These are phyloP conservation scores for Pseudopleuronectes americanus DNA, from an alignment of 2,797 vertebrate species.

Conservation along the genomic window DNA sequence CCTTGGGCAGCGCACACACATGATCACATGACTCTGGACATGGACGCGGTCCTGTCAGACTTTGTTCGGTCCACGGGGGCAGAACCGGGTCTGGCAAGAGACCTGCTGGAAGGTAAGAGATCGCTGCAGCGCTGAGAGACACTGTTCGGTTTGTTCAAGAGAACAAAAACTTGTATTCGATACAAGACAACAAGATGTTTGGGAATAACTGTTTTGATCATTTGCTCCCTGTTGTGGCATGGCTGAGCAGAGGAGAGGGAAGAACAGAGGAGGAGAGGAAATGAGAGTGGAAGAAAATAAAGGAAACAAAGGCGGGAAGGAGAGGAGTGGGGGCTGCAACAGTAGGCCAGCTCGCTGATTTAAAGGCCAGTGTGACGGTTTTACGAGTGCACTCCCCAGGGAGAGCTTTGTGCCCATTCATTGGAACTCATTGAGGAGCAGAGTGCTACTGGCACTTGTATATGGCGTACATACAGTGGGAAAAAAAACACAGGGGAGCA, in stretches of 20 bases:
- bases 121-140: not conserved
- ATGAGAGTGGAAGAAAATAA: conserved; percentile 34
- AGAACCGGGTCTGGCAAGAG: conserved; percentile 99
- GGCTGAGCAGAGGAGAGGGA: conserved; percentile 29
- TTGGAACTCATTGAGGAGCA: conserved; percentile 77
- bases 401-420: conserved; percentile 79
- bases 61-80: conserved; percentile 99
- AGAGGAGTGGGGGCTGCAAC: conserved; percentile 40
- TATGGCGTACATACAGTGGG: conserved; percentile 50
- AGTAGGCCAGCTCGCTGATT: conserved; percentile 70
- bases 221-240: conserved; percentile 18
- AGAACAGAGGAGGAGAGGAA: conserved; percentile 38
- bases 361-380: conserved; percentile 74
- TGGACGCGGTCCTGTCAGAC: conserved; percentile 99
- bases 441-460: conserved; percentile 68
- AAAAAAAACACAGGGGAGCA: conserved; percentile 25
- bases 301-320: conserved; percentile 38
- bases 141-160: not conserved
- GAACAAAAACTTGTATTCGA: not conserved
- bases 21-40: conserved; percentile 99
- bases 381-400: conserved; percentile 74
- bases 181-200: not conserved
- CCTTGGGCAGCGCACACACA: conserved; percentile 92
- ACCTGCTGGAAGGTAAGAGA: conserved; percentile 97
- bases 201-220: conserved; percentile 15